Evolutionary conservation across 2,797 vertebrate species (phyloP).

Genomic region (Danio tinwini): DNA sequence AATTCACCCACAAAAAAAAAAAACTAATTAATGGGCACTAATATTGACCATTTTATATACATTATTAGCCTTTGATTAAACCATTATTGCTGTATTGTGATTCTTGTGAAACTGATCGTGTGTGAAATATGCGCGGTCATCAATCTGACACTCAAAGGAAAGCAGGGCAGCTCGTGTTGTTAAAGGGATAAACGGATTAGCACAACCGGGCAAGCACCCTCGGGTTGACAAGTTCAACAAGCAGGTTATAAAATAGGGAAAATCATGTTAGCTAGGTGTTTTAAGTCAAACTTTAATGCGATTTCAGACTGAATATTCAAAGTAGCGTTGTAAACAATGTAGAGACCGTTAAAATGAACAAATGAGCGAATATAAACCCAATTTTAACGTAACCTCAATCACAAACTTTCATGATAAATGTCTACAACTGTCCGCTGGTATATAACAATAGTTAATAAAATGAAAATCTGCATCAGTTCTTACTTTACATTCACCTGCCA

Average conservation of each 20-base stretch:
- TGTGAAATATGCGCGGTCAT: conserved; percentile 2
- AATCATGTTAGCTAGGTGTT: too few relatives aligned
- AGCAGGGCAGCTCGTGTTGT: not conserved
- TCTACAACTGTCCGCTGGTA: too few relatives aligned
- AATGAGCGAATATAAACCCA: too few relatives aligned
- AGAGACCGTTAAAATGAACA: too few relatives aligned
- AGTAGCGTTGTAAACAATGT: too few relatives aligned
- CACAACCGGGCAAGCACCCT: not conserved
- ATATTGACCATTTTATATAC: not conserved
- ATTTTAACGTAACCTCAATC: too few relatives aligned
- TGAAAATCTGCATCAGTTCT: too few relatives aligned
- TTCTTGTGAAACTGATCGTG: not conserved
- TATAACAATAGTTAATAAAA: too few relatives aligned
- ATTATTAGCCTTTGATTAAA: not conserved
- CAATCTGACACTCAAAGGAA: not conserved
- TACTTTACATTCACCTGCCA: too few relatives aligned
- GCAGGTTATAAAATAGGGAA: not conserved
- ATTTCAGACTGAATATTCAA: too few relatives aligned
- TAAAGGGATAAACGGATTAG: conserved; percentile 29
- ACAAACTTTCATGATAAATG: too few relatives aligned
- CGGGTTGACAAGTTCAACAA: not conserved
- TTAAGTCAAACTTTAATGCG: too few relatives aligned
- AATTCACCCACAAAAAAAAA: not conserved
- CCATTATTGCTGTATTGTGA: not conserved
- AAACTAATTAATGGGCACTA: not conserved